A percentile compares a stretch with the other conserved stretches of the same genome.
These are phyloP conservation scores for Volucella inflata DNA, from an alignment of 2,888 invertebrate genomes.

Conservation along the genomic window DNA sequence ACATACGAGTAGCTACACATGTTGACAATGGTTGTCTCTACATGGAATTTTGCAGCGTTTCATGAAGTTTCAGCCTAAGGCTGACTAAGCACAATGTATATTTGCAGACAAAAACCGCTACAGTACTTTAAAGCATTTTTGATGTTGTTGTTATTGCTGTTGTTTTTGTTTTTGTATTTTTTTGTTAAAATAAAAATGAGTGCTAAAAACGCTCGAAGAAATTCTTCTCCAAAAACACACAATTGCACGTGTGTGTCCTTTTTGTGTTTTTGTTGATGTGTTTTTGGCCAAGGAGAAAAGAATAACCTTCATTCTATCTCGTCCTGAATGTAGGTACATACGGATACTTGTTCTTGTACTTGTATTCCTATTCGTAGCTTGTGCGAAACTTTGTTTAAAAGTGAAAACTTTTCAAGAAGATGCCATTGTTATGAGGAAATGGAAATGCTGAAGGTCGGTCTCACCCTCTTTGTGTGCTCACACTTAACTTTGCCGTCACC, in stretches of 20 bases:
- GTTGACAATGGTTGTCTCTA: not conserved
- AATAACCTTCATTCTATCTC: slow-evolving; percentile 33
- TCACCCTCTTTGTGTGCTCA: no score
- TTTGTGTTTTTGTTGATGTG: slow-evolving; percentile 2
- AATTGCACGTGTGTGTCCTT: slow-evolving; percentile 35
- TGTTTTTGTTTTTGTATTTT: not conserved
- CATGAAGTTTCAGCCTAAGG: slow-evolving; percentile 12
- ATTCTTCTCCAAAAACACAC: slow-evolving; percentile 30
- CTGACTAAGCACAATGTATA: slow-evolving; percentile 5
- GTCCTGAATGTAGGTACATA: not conserved
- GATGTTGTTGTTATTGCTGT: no score
- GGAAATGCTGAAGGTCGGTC: no score
- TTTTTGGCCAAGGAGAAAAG: slow-evolving; percentile 3
- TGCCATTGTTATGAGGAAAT: not conserved
- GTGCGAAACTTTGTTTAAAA: slow-evolving; percentile 15
- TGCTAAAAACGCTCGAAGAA: slow-evolving; percentile 50
- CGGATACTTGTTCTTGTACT: no score
- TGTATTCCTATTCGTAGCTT: no score
- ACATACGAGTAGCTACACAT: no score
- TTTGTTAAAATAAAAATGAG: slow-evolving; percentile 45
- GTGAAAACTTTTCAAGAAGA: slow-evolving; percentile 22
- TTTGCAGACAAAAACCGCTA: slow-evolving; percentile 44
- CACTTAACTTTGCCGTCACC: no score
- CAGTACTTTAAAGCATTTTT: slow-evolving; percentile 31
- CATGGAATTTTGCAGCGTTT: slow-evolving; percentile 2